A percentile compares a stretch with the other conserved stretches of the same genome.
Conservation (phyloP, 2,888 invertebrate genomes). For the Subacronicta megacephala region DNA sequence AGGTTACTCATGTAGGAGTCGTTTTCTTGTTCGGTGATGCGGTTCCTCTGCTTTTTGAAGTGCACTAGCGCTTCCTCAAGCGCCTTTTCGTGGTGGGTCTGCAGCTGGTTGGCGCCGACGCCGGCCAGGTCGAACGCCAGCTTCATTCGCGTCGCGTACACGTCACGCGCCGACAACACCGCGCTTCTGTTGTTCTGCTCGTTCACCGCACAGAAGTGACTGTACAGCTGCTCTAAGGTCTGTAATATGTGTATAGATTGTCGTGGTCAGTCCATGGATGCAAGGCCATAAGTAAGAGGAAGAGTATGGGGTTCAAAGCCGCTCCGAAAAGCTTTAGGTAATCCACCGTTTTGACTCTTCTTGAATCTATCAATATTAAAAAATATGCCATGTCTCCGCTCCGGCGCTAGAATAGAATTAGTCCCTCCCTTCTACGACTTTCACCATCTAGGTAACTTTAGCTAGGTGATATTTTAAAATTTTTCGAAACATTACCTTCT, state of each 20-base stretch:
- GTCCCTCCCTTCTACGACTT: no score
- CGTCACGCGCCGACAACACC: conserved; percentile 26
- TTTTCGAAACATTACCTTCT: no score
- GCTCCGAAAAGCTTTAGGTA: no score
- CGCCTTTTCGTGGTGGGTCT: conserved; percentile 39
- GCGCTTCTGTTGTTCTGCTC: conserved; percentile 31
- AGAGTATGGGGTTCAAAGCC: no score
- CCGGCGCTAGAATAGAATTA: no score
- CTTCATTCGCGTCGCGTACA: conserved; percentile 27
- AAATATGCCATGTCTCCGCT: no score
- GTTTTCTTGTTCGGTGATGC: conserved; percentile 13
- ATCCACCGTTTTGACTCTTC: no score
- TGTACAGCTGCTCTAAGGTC: conserved; percentile 21
- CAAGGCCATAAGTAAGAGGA: no score
- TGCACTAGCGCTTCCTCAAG: conserved; percentile 18
- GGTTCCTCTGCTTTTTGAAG: conserved; percentile 36
- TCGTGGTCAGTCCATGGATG: no score
- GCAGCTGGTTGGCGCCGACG: conserved; percentile 32
- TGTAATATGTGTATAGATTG: conserved; percentile 19
- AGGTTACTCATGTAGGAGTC: conserved; percentile 37
- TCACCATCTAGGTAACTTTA: no score
- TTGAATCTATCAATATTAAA: no score
- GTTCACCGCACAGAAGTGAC: conserved; percentile 19
- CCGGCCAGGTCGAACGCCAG: conserved; percentile 5
- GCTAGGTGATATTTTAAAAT: no score